A percentile compares a stretch with the other conserved stretches of the same genome.
Evolutionary conservation across 2,113 vertebrate genomes (phyloP).

Genomic region (Callospermophilus lateralis): DNA sequence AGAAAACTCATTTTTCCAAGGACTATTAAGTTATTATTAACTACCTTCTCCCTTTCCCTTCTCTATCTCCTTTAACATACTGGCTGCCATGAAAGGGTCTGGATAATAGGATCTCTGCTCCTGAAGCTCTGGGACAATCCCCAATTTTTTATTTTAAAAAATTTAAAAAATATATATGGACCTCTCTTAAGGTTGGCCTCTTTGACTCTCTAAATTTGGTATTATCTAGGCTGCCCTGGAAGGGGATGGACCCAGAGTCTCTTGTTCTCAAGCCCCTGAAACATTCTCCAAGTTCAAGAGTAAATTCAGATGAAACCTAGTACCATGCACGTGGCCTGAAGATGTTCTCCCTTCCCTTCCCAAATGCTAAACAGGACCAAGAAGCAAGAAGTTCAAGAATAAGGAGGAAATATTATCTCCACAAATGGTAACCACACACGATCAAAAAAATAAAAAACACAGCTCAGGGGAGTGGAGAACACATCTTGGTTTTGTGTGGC

Average conservation of each 20-base stretch:
- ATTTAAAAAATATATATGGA: not conserved
- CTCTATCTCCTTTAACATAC: constrained; percentile 69
- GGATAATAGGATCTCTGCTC: constrained; percentile 26
- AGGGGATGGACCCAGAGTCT: constrained; percentile 70
- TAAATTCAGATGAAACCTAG: constrained; percentile 78
- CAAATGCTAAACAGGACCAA: constrained; percentile 73
- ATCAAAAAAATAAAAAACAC: not conserved
- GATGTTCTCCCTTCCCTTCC: constrained; percentile 65
- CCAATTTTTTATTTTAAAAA: not conserved
- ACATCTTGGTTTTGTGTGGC: not conserved
- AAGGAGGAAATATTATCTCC: not conserved
- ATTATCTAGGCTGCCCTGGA: constrained; percentile 74
- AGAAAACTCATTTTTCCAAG: constrained; percentile 62
- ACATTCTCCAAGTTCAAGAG: constrained; percentile 70
- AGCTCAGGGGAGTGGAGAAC: not conserved
- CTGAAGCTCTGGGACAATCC: constrained; percentile 27
- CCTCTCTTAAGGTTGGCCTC: constrained; percentile 61
- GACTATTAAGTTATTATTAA: constrained; percentile 69
- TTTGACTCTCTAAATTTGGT: constrained; percentile 64
- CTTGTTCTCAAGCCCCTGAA: constrained; percentile 75
- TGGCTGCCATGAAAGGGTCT: constrained; percentile 59
- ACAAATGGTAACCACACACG: not conserved
- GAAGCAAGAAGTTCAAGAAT: constrained; percentile 36
- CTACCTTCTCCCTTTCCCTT: constrained; percentile 55
- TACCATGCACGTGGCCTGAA: constrained; percentile 66